These are phyloP conservation scores for Strix aluco DNA, from an alignment of 2,113 vertebrate species.

Conservation along the genomic window DNA sequence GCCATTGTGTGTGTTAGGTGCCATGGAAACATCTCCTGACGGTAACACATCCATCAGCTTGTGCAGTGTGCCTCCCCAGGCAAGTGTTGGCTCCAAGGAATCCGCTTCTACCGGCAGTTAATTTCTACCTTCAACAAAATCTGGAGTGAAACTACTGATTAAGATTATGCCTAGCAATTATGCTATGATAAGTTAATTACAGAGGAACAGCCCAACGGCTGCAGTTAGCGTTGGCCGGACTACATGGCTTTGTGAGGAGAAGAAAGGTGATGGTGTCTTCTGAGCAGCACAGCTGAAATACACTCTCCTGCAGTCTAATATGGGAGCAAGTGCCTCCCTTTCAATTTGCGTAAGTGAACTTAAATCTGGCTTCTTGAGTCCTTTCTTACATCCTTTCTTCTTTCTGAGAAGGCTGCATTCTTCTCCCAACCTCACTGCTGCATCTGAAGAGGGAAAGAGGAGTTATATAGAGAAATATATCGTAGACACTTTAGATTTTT, in stretches of 20 bases:
- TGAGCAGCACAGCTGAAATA: neutral
- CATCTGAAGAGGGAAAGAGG: neutral
- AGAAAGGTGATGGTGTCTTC: neutral
- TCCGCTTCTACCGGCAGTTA: neutral
- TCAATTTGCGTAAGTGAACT: slow-evolving; percentile 79
- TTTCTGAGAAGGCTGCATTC: neutral
- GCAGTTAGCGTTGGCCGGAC: neutral
- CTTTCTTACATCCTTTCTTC: neutral
- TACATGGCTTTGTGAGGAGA: neutral
- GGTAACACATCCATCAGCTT: neutral
- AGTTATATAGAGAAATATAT: neutral
- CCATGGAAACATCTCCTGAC: slow-evolving; percentile 50
- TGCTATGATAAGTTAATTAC: neutral
- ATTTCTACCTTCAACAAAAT: neutral
- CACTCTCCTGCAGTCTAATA: neutral
- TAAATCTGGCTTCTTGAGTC: neutral
- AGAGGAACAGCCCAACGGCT: neutral
- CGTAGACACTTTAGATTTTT: neutral
- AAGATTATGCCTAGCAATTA: neutral
- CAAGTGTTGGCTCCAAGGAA: neutral
- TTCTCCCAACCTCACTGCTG: neutral
- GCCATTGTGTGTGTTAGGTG: neutral
- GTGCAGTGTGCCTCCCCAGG: neutral
- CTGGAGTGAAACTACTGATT: neutral
- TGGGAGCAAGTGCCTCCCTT: slow-evolving; percentile 78